phyloP scores from a whole-genome alignment of 1,140 invertebrate genomes.

The Pseudachorutes palmiensis region DNA sequence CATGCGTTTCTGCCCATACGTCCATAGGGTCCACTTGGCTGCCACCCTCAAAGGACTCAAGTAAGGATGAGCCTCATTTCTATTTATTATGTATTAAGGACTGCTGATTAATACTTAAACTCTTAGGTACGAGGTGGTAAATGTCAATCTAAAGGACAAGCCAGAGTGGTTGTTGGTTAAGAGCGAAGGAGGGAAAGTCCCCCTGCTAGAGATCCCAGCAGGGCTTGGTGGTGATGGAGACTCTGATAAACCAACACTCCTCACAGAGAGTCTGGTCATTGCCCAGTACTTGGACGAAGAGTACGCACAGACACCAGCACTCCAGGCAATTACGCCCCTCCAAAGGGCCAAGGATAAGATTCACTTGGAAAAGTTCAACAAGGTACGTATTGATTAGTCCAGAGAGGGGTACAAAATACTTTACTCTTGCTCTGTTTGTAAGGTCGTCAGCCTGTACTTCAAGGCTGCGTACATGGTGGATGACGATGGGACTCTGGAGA shows the following conservation, averaged over 20 bases:
- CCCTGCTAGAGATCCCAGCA: conserved; percentile 46
- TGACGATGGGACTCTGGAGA: conserved; percentile 15
- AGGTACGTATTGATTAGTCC: conserved; percentile 37
- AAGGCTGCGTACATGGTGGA: not conserved
- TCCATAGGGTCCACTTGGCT: conserved; percentile 70
- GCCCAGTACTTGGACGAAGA: conserved; percentile 52
- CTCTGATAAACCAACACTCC: conserved; percentile 35
- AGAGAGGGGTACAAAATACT: not conserved
- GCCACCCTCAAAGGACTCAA: conserved; percentile 73
- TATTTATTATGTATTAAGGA: too few relatives aligned
- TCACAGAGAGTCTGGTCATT: conserved; percentile 47
- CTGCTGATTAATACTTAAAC: too few relatives aligned
- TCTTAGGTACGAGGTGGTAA: conserved; percentile 47
- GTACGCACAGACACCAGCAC: conserved; percentile 44
- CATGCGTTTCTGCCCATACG: conserved; percentile 84
- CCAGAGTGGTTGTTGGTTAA: conserved; percentile 54
- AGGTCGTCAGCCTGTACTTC: conserved; percentile 8
- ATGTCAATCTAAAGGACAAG: conserved; percentile 52
- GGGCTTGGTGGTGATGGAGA: conserved; percentile 31
- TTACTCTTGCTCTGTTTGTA: not conserved
- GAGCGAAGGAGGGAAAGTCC: conserved; percentile 53
- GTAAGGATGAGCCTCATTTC: too few relatives aligned
- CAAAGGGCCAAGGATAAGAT: conserved; percentile 47
- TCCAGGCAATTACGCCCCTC: conserved; percentile 46
- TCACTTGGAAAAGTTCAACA: conserved; percentile 44